phyloP scores from a whole-genome alignment of 2,797 vertebrate genomes.

The Tachyglossus aculeatus region DNA sequence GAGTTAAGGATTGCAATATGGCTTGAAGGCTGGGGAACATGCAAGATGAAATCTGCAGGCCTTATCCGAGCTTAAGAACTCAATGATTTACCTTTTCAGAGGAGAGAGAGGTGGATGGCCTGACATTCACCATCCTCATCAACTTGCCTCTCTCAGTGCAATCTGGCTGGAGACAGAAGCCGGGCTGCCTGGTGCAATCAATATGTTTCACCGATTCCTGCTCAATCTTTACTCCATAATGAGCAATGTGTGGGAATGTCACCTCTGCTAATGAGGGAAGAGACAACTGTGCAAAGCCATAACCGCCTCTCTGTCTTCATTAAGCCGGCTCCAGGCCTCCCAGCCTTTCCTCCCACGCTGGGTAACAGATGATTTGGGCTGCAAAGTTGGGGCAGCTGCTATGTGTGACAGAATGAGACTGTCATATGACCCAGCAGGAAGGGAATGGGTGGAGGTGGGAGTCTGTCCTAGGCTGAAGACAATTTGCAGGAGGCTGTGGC shows the following conservation, averaged over 20 bases:
- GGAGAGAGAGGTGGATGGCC: background rate
- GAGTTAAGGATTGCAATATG: too few relatives aligned
- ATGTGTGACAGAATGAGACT: too few relatives aligned
- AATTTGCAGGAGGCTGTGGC: too few relatives aligned
- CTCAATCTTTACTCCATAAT: constrained; percentile 57
- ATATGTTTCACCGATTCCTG: constrained; percentile 46
- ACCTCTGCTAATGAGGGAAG: constrained; percentile 60
- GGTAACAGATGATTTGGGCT: constrained; percentile 52
- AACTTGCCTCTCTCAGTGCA: constrained; percentile 3
- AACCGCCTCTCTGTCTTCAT: constrained; percentile 61
- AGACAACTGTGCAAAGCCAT: constrained; percentile 57
- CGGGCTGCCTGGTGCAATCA: constrained; percentile 51
- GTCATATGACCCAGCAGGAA: too few relatives aligned
- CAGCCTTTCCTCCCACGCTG: constrained; percentile 42
- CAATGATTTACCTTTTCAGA: constrained; percentile 22
- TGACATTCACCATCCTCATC: background rate
- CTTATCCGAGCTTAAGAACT: background rate
- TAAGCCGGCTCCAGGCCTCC: constrained; percentile 42
- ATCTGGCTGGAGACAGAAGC: constrained; percentile 55
- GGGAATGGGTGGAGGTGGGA: too few relatives aligned
- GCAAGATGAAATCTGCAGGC: background rate
- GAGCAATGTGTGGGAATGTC: constrained; percentile 63
- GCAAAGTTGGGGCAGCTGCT: constrained; percentile 17
- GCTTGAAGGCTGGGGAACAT: background rate
- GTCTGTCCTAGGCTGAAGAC: too few relatives aligned